Percentiles rank a stretch among this genome's conserved stretches.
phyloP scores from a whole-genome alignment of 64 coral and sea anemone species.

The Platygyra sinensis region DNA sequence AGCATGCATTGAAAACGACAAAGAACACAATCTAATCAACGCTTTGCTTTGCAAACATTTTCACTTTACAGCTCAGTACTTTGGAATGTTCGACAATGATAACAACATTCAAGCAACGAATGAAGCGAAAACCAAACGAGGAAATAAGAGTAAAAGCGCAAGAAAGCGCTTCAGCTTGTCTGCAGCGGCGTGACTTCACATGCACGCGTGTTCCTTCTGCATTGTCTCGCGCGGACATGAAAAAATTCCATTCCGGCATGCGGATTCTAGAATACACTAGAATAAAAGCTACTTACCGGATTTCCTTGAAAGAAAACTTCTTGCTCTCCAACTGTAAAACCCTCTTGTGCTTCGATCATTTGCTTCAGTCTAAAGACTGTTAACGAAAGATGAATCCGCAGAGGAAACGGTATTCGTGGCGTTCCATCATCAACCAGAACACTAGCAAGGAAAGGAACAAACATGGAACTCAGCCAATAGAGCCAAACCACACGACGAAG shows the following conservation, averaged over 20 bases:
- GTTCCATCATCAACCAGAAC: conserved; percentile 97
- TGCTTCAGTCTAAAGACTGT: conserved; percentile 89
- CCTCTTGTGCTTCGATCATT: conserved; percentile 99
- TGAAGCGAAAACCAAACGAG: not conserved
- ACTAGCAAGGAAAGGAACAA: conserved; percentile 43
- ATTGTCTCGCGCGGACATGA: conserved; percentile 48
- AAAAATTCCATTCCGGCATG: conserved; percentile 28
- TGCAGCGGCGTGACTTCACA: not conserved
- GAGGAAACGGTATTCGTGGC: conserved; percentile 86
- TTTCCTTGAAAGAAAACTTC: conserved; percentile 87
- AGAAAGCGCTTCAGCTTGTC: conserved; percentile 2
- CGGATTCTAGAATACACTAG: conserved; percentile 27
- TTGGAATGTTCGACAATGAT: not conserved
- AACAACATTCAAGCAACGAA: not conserved
- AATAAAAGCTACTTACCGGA: conserved; percentile 61
- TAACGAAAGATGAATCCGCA: conserved; percentile 84
- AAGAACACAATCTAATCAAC: not conserved
- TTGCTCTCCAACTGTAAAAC: conserved; percentile 91
- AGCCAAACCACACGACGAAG: not conserved
- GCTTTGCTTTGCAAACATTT: not conserved
- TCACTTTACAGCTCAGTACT: not conserved
- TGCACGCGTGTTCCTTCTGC: conserved; percentile 6
- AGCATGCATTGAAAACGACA: not conserved
- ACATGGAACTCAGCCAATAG: conserved; percentile 33
- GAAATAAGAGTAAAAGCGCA: not conserved